phyloP scores from a whole-genome alignment of 2,113 vertebrate genomes.

The Calypte anna region DNA sequence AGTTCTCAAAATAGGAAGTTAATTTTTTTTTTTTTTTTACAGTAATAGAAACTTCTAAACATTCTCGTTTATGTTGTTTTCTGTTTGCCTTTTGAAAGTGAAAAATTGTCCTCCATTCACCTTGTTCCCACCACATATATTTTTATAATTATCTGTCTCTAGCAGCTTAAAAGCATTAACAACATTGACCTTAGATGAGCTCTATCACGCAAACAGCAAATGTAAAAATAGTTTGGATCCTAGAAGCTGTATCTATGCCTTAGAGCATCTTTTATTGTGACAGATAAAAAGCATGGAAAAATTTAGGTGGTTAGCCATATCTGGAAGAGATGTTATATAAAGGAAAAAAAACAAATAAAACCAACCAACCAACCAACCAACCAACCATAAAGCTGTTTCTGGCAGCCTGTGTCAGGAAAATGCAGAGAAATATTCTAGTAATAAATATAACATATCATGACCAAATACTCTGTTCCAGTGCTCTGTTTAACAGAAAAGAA shows the following conservation, averaged over 20 bases:
- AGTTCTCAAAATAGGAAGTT: no score
- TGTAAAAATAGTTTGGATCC: background rate
- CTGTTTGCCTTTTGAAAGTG: background rate
- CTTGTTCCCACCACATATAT: background rate
- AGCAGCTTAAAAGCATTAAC: background rate
- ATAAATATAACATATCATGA: background rate
- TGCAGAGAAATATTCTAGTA: background rate
- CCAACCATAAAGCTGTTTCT: background rate
- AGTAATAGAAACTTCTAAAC: background rate
- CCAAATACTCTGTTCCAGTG: background rate
- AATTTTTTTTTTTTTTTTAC: background rate
- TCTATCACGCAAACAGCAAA: background rate
- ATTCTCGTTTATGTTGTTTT: background rate
- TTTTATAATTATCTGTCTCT: background rate
- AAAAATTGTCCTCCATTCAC: background rate
- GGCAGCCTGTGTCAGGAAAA: background rate
- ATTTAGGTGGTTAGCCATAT: background rate
- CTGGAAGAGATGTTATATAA: background rate
- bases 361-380: no score
- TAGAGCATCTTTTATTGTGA: background rate
- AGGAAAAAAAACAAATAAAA: background rate
- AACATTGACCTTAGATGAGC: background rate
- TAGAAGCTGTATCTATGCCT: background rate
- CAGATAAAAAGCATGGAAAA: background rate
- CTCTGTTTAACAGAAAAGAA: background rate